These are phyloP conservation scores for Rhegmatorhina hoffmannsi DNA, from an alignment of 2,113 vertebrate genomes.

Conservation along the genomic window DNA sequence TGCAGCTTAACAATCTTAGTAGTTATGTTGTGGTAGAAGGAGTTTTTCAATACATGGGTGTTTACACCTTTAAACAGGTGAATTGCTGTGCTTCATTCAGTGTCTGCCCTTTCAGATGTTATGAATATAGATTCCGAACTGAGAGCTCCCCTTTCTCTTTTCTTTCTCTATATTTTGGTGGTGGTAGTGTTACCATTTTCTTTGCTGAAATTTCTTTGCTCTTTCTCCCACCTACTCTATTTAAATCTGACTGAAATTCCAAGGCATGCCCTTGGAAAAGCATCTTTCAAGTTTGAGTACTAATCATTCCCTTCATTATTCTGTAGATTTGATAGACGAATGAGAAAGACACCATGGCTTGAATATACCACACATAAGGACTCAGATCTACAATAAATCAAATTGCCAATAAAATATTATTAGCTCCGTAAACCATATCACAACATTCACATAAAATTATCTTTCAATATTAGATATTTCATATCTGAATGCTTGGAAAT, in stretches of 20 bases:
- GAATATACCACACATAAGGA: neutral
- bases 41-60: neutral
- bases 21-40: neutral
- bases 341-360: neutral
- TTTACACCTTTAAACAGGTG: neutral
- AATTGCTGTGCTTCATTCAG: neutral
- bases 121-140: neutral
- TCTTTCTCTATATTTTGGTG: neutral
- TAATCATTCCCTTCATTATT: neutral
- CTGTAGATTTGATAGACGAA: neutral
- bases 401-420: neutral
- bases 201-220: neutral
- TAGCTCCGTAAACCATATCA: neutral
- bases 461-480: neutral
- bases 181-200: neutral
- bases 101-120: neutral
- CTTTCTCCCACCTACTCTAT: neutral
- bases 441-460: neutral
- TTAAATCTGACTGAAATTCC: neutral
- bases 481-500: neutral
- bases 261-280: neutral
- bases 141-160: accelerated
- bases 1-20: neutral
- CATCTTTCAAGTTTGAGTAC: neutral
- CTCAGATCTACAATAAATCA: neutral